Evolutionary conservation across 2,888 invertebrate species (phyloP), one percentile per base, ranked within the genome.

Genomic region (Aquatica leii): DNA sequence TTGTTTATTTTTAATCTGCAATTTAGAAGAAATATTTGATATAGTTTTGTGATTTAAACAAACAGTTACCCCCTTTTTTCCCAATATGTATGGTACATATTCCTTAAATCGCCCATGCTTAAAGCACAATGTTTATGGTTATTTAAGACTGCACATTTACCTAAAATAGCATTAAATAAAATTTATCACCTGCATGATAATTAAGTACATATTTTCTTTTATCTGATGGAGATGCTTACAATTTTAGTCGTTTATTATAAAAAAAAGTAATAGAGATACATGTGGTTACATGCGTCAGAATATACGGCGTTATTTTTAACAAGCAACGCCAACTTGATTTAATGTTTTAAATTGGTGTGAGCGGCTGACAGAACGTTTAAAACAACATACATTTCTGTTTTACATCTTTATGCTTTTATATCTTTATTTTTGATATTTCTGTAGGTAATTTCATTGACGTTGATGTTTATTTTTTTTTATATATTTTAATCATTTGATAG

Each of bases 311-410:
- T 70, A 70, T 71, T 71, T 71, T 71, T 69, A 66, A 63, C 68
- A 63, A 61, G 70, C 63, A 66, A 67, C 69, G 68, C 64, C 70
- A 68, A 62, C 65, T 69, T 67, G 68, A 71, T 70, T 71, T 71
- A 71, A 70, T 67, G 68, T 70, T 68, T 70, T 66, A 71, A 71
- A 71, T 71, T 70, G 69, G 71, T 70, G 67, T 66, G 71, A 70
- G 67, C 65, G 64, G 68, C 67, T 70, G 71, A 71, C 71, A 71
- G 70, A 54, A 54, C 64, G 64, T 65, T 71, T 71, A 71, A 70
- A 70, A 71, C 66, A 69, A 71, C 69, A 66, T 66, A 71, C 71
- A 69, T 59, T 62, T 66, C 59, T 66, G 62, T 51, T 57, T 59
- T 62, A 57, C 60, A 60, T 63, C 55, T 50, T 49, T 21, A 53